Conservation (phyloP, 2,888 invertebrate genomes). For the Eugnorisma glareosa region DNA sequence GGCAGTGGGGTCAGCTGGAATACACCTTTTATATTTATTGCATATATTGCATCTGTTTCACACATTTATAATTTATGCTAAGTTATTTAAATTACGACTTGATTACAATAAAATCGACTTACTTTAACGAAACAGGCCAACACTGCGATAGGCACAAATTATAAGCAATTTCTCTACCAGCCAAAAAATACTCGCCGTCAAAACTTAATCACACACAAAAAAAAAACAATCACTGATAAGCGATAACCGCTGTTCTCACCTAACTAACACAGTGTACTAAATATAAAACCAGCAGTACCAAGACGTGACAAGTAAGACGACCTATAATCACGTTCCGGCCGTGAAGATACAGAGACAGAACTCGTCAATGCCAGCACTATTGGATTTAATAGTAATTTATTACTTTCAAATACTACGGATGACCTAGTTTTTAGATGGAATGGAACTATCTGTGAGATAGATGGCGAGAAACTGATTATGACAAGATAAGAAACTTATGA, state of each 20-base stretch:
- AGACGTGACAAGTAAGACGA: slow-evolving; percentile 33
- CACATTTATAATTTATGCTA: not conserved
- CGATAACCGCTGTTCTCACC: slow-evolving; percentile 27
- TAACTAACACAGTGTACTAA: slow-evolving; percentile 36
- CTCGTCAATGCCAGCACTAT: slow-evolving; percentile 54
- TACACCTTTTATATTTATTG: too few species aligned
- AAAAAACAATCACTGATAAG: slow-evolving; percentile 35
- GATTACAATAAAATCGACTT: slow-evolving; percentile 12
- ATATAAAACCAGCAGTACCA: not conserved
- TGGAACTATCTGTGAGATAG: not conserved
- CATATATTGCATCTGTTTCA: not conserved
- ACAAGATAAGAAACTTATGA: not conserved
- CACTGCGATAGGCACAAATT: not conserved
- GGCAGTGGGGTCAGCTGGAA: too few species aligned
- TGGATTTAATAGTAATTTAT: slow-evolving; percentile 30
- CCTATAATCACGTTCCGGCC: slow-evolving; percentile 45
- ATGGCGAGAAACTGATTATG: not conserved
- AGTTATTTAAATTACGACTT: not conserved
- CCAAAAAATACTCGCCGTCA: not conserved
- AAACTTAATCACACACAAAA: slow-evolving; percentile 5
- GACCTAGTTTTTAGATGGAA: slow-evolving; percentile 24
- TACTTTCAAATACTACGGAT: slow-evolving; percentile 36
- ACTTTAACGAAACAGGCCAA: slow-evolving; percentile 1
- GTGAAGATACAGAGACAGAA: slow-evolving; percentile 50
- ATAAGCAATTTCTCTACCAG: not conserved